Conservation (phyloP, 1,140 invertebrate species). For the Drosophila quadrilineata region DNA sequence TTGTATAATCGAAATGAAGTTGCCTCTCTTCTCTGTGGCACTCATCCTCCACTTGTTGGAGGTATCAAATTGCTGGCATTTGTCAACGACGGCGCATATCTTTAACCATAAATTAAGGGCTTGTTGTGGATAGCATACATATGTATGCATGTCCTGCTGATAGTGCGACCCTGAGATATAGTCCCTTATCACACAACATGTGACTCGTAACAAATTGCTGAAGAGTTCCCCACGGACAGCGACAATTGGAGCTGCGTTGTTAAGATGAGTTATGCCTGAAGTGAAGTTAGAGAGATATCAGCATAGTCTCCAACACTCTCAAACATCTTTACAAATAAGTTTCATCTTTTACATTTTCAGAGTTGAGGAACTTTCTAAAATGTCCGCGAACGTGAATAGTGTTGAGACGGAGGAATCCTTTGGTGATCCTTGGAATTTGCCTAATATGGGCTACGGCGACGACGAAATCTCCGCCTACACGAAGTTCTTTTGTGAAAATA, state of each 20-base stretch:
- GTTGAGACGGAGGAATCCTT: too few relatives aligned
- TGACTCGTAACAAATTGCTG: constrained; percentile 67
- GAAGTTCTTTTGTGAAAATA: too few relatives aligned
- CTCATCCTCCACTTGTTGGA: constrained; percentile 5
- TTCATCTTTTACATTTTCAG: too few relatives aligned
- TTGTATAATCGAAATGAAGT: constrained; percentile 45
- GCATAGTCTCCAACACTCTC: too few relatives aligned
- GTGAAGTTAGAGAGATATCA: background rate
- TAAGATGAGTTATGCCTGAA: constrained; percentile 19
- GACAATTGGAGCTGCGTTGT: constrained; percentile 19
- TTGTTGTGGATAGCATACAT: constrained; percentile 55
- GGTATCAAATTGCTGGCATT: constrained; percentile 72
- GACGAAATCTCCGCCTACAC: too few relatives aligned
- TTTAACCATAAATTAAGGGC: constrained; percentile 71
- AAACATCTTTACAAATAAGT: too few relatives aligned
- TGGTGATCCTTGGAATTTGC: too few relatives aligned
- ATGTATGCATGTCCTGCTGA: constrained; percentile 39
- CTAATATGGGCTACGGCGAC: too few relatives aligned
- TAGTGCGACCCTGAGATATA: constrained; percentile 28
- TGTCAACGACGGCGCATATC: constrained; percentile 50
- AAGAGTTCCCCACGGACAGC: constrained; percentile 25
- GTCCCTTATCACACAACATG: constrained; percentile 28
- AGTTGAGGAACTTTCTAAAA: too few relatives aligned
- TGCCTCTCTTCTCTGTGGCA: background rate
- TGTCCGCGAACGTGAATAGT: too few relatives aligned